These are phyloP conservation scores for Chrysolina haemoptera DNA, from an alignment of 2,888 invertebrate genomes.

Conservation along the genomic window DNA sequence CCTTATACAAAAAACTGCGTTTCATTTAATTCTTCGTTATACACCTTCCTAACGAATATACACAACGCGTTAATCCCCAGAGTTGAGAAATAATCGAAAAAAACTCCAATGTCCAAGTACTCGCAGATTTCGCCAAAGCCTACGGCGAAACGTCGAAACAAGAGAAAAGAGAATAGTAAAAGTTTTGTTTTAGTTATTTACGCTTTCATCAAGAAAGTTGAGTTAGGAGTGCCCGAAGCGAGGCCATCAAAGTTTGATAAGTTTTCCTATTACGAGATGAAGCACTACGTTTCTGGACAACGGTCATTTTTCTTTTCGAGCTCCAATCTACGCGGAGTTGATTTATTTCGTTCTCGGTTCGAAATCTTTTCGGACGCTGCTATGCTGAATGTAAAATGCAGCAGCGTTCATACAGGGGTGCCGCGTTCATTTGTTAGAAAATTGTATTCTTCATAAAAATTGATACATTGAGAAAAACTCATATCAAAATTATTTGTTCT, in stretches of 20 bases:
- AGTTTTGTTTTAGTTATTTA: conserved; percentile 68
- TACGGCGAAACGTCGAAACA: conserved; percentile 48
- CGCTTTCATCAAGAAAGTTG: conserved; percentile 69
- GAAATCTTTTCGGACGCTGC: conserved; percentile 48
- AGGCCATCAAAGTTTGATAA: conserved; percentile 71
- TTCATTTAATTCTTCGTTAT: too few relatives aligned
- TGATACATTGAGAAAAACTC: too few relatives aligned
- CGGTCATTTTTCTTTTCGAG: conserved; percentile 74
- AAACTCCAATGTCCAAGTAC: conserved; percentile 60
- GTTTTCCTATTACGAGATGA: conserved; percentile 66
- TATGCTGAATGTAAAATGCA: conserved; percentile 17
- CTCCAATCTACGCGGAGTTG: conserved; percentile 69
- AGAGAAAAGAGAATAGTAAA: conserved; percentile 51
- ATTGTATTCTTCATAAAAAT: too few relatives aligned
- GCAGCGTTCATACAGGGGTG: background rate
- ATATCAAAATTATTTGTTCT: too few relatives aligned
- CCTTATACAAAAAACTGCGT: too few relatives aligned
- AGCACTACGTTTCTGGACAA: conserved; percentile 59
- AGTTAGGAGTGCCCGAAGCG: conserved; percentile 61
- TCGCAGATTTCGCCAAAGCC: conserved; percentile 56
- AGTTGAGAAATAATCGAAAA: conserved; percentile 52
- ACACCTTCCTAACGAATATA: too few relatives aligned
- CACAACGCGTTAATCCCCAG: too few relatives aligned
- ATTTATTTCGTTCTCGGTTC: conserved; percentile 57
- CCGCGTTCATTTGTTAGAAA: too few relatives aligned